A percentile compares a stretch with the other conserved stretches of the same genome.
Conservation (phyloP, 2,113 vertebrate genomes). For the Chascanopsetta lugubris region DNA sequence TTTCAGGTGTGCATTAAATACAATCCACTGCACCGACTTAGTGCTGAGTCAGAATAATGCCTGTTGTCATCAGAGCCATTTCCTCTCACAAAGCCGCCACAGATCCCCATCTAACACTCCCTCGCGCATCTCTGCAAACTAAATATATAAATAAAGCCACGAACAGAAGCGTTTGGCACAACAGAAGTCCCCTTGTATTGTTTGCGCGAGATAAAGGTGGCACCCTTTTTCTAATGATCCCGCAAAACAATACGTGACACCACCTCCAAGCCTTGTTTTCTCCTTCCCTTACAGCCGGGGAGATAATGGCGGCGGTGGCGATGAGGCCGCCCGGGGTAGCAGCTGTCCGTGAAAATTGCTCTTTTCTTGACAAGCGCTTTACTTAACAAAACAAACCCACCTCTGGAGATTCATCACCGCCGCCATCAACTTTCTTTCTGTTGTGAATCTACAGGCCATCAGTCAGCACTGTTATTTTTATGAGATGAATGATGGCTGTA, state of each 20-base stretch:
- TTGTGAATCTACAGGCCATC: slow-evolving; percentile 51
- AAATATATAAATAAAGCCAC: slow-evolving; percentile 6
- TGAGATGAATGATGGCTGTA: slow-evolving; percentile 54
- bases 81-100: background rate
- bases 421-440: slow-evolving; percentile 52
- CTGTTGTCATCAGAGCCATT: slow-evolving; percentile 7
- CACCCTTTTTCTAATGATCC: slow-evolving; percentile 32
- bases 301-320: slow-evolving; percentile 26
- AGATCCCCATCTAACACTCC: background rate
- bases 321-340: slow-evolving; percentile 4
- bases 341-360: slow-evolving; percentile 31
- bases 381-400: slow-evolving; percentile 42
- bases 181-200: slow-evolving; percentile 7
- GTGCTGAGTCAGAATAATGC: slow-evolving; percentile 11
- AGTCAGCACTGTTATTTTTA: slow-evolving; percentile 54
- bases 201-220: slow-evolving; percentile 31
- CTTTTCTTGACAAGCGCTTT: slow-evolving; percentile 24
- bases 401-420: slow-evolving; percentile 47
- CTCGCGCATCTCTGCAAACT: background rate
- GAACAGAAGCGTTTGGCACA: background rate
- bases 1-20: slow-evolving; percentile 17
- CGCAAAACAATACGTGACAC: slow-evolving; percentile 20
- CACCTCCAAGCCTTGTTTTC: slow-evolving; percentile 19
- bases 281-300: slow-evolving; percentile 2
- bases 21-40: background rate